Evolutionary conservation across 2,888 invertebrate species (phyloP), one percentile per base, ranked within the genome.

Genomic region (Acholoe squamosa): DNA sequence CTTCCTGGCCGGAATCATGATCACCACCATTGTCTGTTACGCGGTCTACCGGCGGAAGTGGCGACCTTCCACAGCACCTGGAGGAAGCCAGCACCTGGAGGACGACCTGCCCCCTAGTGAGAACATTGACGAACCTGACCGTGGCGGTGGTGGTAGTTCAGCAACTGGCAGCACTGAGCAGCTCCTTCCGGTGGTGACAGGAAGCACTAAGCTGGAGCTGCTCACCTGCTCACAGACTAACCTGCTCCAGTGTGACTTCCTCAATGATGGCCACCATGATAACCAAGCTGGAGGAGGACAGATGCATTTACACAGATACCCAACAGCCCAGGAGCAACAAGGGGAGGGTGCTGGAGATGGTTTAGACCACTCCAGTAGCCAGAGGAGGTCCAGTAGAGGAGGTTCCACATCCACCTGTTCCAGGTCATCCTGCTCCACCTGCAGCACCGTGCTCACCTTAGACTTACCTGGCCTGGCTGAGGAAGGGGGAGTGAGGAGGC

Each of bases 31-130:
- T 3, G 43, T 43, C 12, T 80, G 34, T 16, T 80, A 80, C 43
- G 80, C 34, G 5, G 7, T 80, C 80, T 80, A 80, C 80, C 33
- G 33, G 80, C 43, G 80, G 34, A 33, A 80, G 43, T 43, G 43
- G 80, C 33, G n/a, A 0, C 76, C 14, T 7, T n/a, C n/a, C n/a
- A n/a, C n/a, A 7, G 34, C n/a, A 34, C 14, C 22, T 22, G 80
- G 34, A 34, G 28, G 5, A 28, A 77, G 5, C 54, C 1, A 12
- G 61, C n/a, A 61, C 3, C 0, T 16, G 43, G 22, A 22, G 33
- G 25, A 14, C 19, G 22, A 19, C 33, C 80, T 16, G 43, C 19
- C 80, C 80, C 19, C 19, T 76, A 61, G 22, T 71, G 71, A 71
- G 1, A 1, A 22, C 71, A 25, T 28, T 14, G n/a, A n/a, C 31